Evolutionary conservation across 2,888 invertebrate species (phyloP).

Genomic region (Morinoia aosen): DNA sequence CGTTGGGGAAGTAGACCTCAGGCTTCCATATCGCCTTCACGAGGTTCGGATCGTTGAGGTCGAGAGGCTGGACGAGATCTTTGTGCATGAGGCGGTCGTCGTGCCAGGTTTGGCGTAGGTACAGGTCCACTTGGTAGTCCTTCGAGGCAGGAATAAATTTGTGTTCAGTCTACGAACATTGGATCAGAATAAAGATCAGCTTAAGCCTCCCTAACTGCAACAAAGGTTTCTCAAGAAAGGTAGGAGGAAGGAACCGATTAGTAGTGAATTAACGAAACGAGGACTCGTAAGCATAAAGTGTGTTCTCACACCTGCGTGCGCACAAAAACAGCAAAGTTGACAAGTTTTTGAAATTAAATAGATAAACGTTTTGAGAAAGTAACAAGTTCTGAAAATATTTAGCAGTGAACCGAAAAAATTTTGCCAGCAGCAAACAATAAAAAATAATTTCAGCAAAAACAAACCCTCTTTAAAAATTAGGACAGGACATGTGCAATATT

Average conservation of each 20-base stretch:
- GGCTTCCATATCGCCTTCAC: constrained; percentile 74
- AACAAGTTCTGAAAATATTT: neutral
- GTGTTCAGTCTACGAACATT: neutral
- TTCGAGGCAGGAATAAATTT: constrained; percentile 67
- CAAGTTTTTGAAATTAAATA: neutral
- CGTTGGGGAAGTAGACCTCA: constrained; percentile 74
- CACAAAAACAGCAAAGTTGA: neutral
- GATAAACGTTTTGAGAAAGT: neutral
- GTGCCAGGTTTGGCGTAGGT: constrained; percentile 74
- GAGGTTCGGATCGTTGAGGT: constrained; percentile 73
- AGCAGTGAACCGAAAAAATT: neutral
- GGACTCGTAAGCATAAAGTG: neutral
- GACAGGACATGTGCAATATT: too few species aligned
- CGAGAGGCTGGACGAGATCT: constrained; percentile 72
- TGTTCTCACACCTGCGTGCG: neutral
- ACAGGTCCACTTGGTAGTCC: constrained; percentile 75
- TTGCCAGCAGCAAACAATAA: too few species aligned
- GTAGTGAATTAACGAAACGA: too few species aligned
- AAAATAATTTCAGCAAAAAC: too few species aligned
- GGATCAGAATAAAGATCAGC: neutral
- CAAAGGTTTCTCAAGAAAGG: neutral
- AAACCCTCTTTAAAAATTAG: too few species aligned
- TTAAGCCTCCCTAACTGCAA: too few species aligned
- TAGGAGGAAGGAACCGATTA: neutral
- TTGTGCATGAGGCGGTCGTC: constrained; percentile 73